Conservation (phyloP, 2,797 vertebrate genomes). For the Masticophis lateralis region DNA sequence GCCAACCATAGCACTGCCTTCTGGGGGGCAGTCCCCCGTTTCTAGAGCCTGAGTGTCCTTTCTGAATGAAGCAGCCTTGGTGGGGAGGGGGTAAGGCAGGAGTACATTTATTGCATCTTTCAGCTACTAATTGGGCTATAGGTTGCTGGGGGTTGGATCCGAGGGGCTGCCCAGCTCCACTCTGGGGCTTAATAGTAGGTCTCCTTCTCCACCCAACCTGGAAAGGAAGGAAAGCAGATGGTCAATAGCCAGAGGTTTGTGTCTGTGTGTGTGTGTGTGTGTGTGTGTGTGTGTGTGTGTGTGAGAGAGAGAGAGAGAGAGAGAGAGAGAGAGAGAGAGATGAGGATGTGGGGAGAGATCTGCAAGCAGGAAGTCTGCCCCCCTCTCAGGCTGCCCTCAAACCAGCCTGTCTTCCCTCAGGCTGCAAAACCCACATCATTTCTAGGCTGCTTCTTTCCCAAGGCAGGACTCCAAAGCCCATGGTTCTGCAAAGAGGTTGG, state of each 20-base stretch:
- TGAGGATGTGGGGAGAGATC: too few species aligned
- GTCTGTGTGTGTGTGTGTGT: background rate
- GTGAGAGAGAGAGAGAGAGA: background rate
- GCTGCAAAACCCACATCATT: background rate
- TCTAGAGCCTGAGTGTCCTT: background rate
- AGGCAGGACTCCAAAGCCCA: background rate
- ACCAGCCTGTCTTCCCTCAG: background rate
- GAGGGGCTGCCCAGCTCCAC: background rate
- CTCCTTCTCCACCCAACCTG: constrained; percentile 76
- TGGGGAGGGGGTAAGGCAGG: background rate
- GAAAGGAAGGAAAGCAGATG: constrained; percentile 1
- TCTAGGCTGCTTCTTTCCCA: background rate
- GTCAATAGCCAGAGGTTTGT: background rate
- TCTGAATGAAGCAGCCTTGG: background rate
- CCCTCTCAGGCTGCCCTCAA: background rate
- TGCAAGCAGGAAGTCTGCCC: background rate
- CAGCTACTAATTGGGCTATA: background rate
- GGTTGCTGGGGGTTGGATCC: background rate
- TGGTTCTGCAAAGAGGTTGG: background rate
- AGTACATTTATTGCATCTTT: constrained; percentile 15
- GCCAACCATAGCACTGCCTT: background rate
- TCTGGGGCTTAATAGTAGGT: constrained; percentile 61
- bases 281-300: background rate
- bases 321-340: too few species aligned
- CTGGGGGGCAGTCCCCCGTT: background rate